Conservation (phyloP, 2,113 vertebrate species). For the Urocynchramus pylzowi region DNA sequence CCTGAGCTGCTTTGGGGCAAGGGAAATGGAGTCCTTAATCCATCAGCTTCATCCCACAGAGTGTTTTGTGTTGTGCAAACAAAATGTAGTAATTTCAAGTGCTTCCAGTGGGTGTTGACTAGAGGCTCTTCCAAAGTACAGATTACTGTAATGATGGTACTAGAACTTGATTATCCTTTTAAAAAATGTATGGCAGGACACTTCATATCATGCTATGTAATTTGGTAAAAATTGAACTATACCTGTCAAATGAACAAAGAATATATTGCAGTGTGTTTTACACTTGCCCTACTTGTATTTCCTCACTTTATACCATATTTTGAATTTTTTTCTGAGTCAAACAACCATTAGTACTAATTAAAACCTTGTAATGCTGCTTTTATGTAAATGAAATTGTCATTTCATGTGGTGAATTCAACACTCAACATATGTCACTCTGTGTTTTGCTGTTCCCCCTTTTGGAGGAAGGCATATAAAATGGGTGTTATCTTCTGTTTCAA, state of each 20-base stretch:
- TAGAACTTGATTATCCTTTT: background rate
- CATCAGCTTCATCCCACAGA: background rate
- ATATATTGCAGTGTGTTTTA: background rate
- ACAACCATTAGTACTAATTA: constrained; percentile 23
- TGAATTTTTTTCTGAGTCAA: background rate
- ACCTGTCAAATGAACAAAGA: background rate
- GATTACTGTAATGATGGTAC: background rate
- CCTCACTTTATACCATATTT: background rate
- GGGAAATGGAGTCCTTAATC: background rate
- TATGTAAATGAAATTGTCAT: constrained; percentile 12
- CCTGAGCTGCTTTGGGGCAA: background rate
- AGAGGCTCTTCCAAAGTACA: background rate
- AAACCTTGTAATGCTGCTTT: background rate
- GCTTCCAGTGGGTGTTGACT: background rate
- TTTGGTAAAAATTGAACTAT: background rate
- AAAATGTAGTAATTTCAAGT: background rate
- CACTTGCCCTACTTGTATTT: background rate
- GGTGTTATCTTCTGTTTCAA: background rate
- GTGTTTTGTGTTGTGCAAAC: background rate
- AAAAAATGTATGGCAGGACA: background rate
- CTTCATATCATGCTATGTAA: background rate
- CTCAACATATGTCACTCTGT: background rate
- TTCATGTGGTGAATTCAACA: background rate
- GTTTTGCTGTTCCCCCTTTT: background rate
- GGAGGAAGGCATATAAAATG: background rate